These are phyloP conservation scores for Desmophyllum pertusum DNA, from an alignment of 92 coral and sea anemone genomes.

Conservation along the genomic window DNA sequence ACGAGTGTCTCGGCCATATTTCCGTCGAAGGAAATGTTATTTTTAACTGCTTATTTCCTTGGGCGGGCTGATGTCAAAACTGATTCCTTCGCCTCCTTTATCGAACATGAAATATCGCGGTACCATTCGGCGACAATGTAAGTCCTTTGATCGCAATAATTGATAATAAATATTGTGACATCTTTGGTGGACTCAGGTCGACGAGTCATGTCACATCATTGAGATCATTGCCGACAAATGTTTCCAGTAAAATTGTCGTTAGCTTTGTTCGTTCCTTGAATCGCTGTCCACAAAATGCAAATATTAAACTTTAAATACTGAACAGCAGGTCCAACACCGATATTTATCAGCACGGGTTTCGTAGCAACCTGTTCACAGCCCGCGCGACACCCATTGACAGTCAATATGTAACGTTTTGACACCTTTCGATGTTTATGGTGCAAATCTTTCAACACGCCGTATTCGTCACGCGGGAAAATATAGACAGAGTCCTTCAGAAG, in stretches of 20 bases:
- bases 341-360: background rate
- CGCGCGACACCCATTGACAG: background rate
- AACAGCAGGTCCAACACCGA: constrained; percentile 1
- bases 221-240: background rate
- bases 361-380: constrained; percentile 18
- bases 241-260: constrained; percentile 6
- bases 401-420: constrained; percentile 32
- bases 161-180: background rate
- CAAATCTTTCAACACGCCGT: constrained; percentile 1
- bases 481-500: background rate
- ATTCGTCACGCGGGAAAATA: background rate
- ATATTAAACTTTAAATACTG: background rate
- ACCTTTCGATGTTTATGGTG: background rate
- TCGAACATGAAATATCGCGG: background rate
- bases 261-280: background rate
- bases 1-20: constrained; percentile 7
- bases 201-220: constrained; percentile 8
- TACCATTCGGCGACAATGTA: background rate
- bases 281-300: constrained; percentile 1
- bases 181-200: background rate
- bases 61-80: background rate
- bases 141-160: constrained; percentile 9
- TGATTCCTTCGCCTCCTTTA: background rate
- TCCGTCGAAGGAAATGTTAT: background rate
- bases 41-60: constrained; percentile 13